Conservation (phyloP, 2,113 vertebrate genomes). For the Boleophthalmus pectinirostris region DNA sequence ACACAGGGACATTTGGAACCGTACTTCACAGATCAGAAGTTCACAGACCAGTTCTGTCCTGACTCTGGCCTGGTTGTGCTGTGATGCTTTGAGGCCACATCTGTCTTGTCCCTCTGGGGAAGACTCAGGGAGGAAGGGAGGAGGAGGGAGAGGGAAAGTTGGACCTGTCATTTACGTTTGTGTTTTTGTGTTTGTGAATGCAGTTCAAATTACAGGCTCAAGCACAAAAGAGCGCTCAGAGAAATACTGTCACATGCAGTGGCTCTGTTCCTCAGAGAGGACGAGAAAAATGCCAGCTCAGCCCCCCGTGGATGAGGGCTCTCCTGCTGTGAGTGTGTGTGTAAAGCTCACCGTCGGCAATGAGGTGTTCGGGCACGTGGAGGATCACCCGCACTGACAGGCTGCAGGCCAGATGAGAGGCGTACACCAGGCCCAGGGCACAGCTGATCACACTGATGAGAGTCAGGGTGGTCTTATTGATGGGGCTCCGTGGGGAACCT, state of each 20-base stretch:
- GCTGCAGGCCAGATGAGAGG: conserved; percentile 92
- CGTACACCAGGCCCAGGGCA: conserved; percentile 89
- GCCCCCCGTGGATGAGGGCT: conserved; percentile 15
- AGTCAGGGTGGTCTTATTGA: conserved; percentile 97
- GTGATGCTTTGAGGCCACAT: conserved; percentile 61
- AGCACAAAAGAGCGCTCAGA: conserved; percentile 19
- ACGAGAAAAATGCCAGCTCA: conserved; percentile 47
- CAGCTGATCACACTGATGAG: conserved; percentile 96
- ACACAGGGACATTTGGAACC: no score
- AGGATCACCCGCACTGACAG: conserved; percentile 92
- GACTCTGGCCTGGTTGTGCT: conserved; percentile 54
- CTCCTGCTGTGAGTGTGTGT: conserved; percentile 12
- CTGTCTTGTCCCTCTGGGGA: conserved; percentile 36
- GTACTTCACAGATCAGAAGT: no score
- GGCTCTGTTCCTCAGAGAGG: conserved; percentile 28
- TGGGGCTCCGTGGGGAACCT: conserved; percentile 94
- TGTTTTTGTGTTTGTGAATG: conserved; percentile 54
- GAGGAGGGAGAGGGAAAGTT: conserved; percentile 16
- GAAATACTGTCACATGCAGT: conserved; percentile 9
- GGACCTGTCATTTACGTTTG: conserved; percentile 64
- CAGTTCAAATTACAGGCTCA: conserved; percentile 31
- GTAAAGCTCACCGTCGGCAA: conserved; percentile 88
- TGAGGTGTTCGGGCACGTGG: conserved; percentile 95
- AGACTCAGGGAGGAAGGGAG: conserved; percentile 1
- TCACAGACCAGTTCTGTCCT: conserved; percentile 13